Evolutionary conservation across 2,797 vertebrate genomes (phyloP).

Genomic region (Ctenopoma multispine): DNA sequence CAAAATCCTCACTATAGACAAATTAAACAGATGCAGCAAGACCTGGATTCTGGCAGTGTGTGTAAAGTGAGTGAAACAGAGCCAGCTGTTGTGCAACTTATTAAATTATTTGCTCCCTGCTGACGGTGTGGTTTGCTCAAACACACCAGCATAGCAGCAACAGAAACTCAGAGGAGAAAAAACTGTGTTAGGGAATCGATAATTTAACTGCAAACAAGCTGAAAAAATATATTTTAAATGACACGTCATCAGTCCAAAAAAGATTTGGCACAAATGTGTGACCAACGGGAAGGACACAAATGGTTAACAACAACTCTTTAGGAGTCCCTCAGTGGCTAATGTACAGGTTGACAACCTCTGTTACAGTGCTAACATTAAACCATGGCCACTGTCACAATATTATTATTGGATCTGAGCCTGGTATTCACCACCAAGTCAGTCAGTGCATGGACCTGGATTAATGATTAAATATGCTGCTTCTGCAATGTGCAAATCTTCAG

Average conservation of each 20-base stretch:
- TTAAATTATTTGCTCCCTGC: neutral
- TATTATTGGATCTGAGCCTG: neutral
- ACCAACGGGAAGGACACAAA: slow-evolving; percentile 1
- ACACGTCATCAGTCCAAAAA: neutral
- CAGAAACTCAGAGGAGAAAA: neutral
- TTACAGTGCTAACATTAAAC: neutral
- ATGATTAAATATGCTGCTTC: slow-evolving; percentile 4
- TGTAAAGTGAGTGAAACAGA: neutral
- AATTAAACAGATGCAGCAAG: neutral
- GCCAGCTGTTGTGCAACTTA: slow-evolving; percentile 1
- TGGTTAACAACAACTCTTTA: neutral
- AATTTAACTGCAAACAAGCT: neutral
- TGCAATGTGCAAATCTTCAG: neutral
- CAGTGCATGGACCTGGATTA: neutral
- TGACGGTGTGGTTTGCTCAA: neutral
- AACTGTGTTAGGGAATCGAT: neutral
- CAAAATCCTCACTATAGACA: neutral
- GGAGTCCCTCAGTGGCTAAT: neutral
- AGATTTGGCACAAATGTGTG: neutral
- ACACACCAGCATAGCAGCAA: neutral
- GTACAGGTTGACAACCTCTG: neutral
- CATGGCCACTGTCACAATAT: slow-evolving; percentile 8
- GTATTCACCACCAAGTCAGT: neutral
- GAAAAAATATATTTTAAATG: neutral
- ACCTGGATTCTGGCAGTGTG: slow-evolving; percentile 33